phyloP scores from a whole-genome alignment of 2,797 vertebrate genomes.

The Myotis planiceps region DNA sequence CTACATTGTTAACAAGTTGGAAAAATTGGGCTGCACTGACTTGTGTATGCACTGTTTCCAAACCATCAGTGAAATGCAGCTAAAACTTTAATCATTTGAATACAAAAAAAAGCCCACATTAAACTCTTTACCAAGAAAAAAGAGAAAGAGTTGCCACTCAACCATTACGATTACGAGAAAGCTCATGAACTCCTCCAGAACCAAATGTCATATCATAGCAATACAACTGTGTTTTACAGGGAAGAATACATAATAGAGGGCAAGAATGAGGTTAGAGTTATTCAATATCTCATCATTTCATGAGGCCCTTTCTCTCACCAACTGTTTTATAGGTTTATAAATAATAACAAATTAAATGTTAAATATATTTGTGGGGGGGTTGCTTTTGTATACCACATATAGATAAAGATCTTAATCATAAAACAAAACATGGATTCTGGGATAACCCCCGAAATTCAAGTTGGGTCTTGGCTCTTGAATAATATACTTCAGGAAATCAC shows the following conservation, averaged over 20 bases:
- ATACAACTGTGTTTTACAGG: neutral
- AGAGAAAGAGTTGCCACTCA: neutral
- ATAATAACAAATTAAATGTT: slow-evolving; percentile 6
- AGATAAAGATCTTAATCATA: neutral
- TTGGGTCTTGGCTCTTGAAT: slow-evolving; percentile 6
- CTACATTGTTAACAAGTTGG: slow-evolving; percentile 44
- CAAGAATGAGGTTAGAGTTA: neutral
- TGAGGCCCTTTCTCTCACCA: neutral
- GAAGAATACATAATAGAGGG: neutral
- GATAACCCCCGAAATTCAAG: slow-evolving; percentile 3
- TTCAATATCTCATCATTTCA: neutral
- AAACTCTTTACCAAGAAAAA: slow-evolving; percentile 34
- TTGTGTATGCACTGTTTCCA: neutral
- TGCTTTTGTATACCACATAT: neutral
- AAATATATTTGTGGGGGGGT: neutral
- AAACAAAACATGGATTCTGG: slow-evolving; percentile 22
- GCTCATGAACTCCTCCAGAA: neutral
- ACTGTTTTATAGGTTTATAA: neutral
- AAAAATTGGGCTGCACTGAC: slow-evolving; percentile 16
- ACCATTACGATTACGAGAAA: slow-evolving; percentile 35
- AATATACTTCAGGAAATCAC: slow-evolving; percentile 58
- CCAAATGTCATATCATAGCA: neutral
- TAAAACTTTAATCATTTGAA: slow-evolving; percentile 54
- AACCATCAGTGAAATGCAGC: slow-evolving; percentile 17
- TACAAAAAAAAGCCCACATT: slow-evolving; percentile 1